phyloP scores from a whole-genome alignment of 2,797 vertebrate species.

The Nothura maculosa region DNA sequence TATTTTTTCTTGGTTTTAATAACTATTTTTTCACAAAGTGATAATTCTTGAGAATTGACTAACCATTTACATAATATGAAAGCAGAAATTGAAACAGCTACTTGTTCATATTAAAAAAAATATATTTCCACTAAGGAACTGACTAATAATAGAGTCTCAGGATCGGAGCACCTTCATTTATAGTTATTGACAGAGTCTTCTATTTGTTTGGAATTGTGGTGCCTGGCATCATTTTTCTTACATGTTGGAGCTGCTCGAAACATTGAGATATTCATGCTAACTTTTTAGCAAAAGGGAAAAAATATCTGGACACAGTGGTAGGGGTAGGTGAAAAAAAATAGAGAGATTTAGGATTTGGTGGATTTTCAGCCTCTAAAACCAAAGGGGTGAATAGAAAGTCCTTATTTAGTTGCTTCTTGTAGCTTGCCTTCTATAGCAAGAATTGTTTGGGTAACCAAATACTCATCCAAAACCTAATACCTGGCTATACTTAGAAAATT shows the following conservation, averaged over 20 bases:
- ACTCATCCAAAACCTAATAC: not conserved
- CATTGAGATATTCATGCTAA: not conserved
- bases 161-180: not conserved
- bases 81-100: not conserved
- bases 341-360: not conserved
- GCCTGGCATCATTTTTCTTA: not conserved
- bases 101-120: not conserved
- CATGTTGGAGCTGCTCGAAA: not conserved
- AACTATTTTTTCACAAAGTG: not conserved
- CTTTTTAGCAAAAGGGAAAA: not conserved
- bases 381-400: not conserved
- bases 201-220: not conserved
- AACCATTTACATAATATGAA: slow-evolving; percentile 15
- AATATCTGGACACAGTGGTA: not conserved
- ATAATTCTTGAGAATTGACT: not conserved
- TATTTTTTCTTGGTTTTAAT: not conserved
- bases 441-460: not conserved
- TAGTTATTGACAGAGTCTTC: not conserved
- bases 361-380: not conserved
- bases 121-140: not conserved
- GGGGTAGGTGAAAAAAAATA: not conserved
- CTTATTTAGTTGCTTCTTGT: not conserved
- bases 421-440: not conserved
- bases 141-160: not conserved
- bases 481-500: not conserved